Percentiles rank a stretch among this genome's conserved stretches.
Evolutionary conservation across 2,797 vertebrate genomes (phyloP).

Genomic region (Cryptoblepharus egeriae): DNA sequence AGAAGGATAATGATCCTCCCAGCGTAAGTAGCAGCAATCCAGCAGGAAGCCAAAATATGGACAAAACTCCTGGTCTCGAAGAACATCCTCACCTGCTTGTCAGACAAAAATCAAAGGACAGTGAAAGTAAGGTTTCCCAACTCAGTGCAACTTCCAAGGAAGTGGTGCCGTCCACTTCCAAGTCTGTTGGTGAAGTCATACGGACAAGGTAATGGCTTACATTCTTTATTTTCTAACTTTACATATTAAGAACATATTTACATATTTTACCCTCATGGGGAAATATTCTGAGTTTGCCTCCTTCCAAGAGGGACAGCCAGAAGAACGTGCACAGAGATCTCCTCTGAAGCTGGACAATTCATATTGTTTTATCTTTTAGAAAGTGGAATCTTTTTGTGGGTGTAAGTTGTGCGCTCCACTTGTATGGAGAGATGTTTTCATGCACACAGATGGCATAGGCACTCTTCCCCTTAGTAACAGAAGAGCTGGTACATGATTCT

Average conservation of each 20-base stretch:
- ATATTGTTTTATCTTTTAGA: too few relatives aligned
- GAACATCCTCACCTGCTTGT: constrained; percentile 22
- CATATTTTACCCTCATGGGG: too few relatives aligned
- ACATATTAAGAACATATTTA: not conserved
- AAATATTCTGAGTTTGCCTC: too few relatives aligned
- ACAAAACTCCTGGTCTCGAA: not conserved
- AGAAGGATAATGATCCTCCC: constrained; percentile 40
- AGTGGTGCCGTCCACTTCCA: constrained; percentile 41
- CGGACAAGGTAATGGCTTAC: constrained; percentile 63
- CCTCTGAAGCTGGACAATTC: too few relatives aligned
- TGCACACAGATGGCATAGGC: too few relatives aligned
- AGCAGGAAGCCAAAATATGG: constrained; percentile 30
- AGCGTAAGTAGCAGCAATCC: not conserved
- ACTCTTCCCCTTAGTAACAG: too few relatives aligned
- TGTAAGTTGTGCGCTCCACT: too few relatives aligned
- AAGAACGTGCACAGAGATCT: too few relatives aligned
- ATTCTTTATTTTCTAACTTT: not conserved
- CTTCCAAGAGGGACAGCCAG: too few relatives aligned
- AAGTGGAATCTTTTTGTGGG: too few relatives aligned
- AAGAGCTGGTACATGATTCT: too few relatives aligned
- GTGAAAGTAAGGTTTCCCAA: constrained; percentile 25
- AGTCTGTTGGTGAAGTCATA: constrained; percentile 46
- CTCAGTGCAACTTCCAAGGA: fast-evolving
- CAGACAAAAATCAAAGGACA: constrained; percentile 36
- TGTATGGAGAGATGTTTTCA: too few relatives aligned